A percentile compares a stretch with the other conserved stretches of the same genome.
These are phyloP conservation scores for Chaetodon trifascialis DNA, from an alignment of 2,113 vertebrate genomes.

Conservation along the genomic window DNA sequence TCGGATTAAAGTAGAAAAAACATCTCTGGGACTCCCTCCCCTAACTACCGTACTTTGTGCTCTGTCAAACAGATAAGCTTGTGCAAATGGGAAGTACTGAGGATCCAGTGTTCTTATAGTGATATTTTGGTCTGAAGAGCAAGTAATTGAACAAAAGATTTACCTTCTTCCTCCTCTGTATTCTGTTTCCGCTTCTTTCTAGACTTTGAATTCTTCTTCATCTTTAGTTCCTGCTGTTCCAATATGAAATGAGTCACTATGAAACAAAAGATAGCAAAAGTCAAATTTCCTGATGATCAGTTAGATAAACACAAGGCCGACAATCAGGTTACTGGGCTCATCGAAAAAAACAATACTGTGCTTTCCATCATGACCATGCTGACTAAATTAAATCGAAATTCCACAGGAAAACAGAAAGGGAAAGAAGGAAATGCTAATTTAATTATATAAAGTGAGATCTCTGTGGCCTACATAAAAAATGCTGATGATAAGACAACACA, in stretches of 20 bases:
- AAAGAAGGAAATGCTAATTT: neutral
- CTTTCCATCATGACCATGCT: neutral
- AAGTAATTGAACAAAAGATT: conserved; percentile 12
- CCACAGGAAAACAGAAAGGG: neutral
- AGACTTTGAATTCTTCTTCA: conserved; percentile 93
- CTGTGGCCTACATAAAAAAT: neutral
- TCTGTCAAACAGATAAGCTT: conserved; percentile 44
- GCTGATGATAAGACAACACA: conserved; percentile 35
- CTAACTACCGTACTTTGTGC: neutral
- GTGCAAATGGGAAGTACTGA: conserved; percentile 7
- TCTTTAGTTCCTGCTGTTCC: conserved; percentile 90
- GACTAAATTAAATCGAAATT: neutral
- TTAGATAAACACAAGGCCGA: neutral
- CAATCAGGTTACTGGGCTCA: neutral
- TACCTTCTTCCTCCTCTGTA: conserved; percentile 88
- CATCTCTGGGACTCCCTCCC: conserved; percentile 20
- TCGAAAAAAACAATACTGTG: neutral
- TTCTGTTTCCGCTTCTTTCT: conserved; percentile 94
- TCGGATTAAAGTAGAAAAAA: conserved; percentile 52
- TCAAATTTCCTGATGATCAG: conserved; percentile 38
- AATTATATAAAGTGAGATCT: neutral
- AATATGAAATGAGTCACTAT: conserved; percentile 89
- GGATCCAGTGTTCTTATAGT: neutral
- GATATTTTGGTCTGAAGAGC: neutral
- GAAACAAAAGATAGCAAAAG: conserved; percentile 48